Conservation (phyloP, 1,140 invertebrate species). For the Gonioctena quinquepunctata region DNA sequence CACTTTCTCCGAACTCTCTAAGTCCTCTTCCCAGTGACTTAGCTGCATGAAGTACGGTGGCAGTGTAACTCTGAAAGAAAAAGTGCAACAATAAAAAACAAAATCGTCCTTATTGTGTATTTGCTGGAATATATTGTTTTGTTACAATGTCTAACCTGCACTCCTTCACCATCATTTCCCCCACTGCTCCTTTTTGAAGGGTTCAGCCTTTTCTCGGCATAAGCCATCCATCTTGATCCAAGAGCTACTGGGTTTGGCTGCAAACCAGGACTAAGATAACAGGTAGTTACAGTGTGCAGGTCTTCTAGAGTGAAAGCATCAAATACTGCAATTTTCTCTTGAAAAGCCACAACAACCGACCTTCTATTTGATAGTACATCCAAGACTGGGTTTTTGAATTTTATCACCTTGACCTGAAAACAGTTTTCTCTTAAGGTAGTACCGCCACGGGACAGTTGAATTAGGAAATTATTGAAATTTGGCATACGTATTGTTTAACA, state of each 20-base stretch:
- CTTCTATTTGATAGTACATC: conserved; percentile 84
- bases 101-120: no score
- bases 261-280: conserved; percentile 83
- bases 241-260: conserved; percentile 89
- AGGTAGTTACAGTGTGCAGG: conserved; percentile 83
- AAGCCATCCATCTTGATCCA: conserved; percentile 79
- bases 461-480: no score
- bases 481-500: no score
- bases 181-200: conserved; percentile 84
- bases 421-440: no score
- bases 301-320: conserved; percentile 88
- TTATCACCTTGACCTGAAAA: conserved; percentile 77
- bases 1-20: conserved; percentile 88
- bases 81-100: background rate
- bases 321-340: conserved; percentile 89
- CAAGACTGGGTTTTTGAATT: conserved; percentile 88
- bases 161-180: conserved; percentile 71
- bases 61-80: conserved; percentile 84
- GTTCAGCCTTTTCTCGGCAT: conserved; percentile 83
- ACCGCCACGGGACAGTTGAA: no score
- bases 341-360: conserved; percentile 84
- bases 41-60: conserved; percentile 92
- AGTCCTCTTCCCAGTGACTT: conserved; percentile 87
- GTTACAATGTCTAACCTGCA: no score
- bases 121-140: no score